Conservation (phyloP, 2,888 invertebrate genomes). For the Panzeria rudis region DNA sequence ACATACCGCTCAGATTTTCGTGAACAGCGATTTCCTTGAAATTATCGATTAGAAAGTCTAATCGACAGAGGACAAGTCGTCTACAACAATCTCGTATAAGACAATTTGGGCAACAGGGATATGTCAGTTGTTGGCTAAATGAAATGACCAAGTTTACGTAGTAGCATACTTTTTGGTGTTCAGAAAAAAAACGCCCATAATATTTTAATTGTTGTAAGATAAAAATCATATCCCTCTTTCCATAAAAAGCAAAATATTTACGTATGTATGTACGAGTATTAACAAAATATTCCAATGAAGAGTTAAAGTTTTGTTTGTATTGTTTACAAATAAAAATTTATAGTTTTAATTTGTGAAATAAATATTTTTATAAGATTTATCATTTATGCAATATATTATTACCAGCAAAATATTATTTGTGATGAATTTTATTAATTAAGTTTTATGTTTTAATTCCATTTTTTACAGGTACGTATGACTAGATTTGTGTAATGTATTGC, state of each 20-base stretch:
- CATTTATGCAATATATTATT: constrained; percentile 3
- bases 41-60: no score
- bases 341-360: constrained; percentile 58
- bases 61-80: no score
- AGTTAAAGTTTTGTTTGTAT: constrained; percentile 20
- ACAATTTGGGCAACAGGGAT: background rate
- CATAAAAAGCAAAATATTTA: constrained; percentile 20
- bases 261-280: background rate
- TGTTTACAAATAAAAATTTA: constrained; percentile 54
- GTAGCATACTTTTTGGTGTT: constrained; percentile 40
- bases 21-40: no score
- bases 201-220: constrained; percentile 71
- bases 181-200: constrained; percentile 35
- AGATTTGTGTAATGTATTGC: background rate
- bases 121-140: constrained; percentile 1
- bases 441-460: constrained; percentile 15
- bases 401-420: background rate
- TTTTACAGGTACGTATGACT: constrained; percentile 58
- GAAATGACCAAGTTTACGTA: constrained; percentile 53
- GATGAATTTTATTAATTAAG: constrained; percentile 40
- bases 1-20: no score
- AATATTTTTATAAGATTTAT: constrained; percentile 55
- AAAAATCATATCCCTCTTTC: constrained; percentile 52
- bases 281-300: constrained; percentile 23
- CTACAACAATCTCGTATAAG: no score